These are phyloP conservation scores for Acrocephalus arundinaceus DNA, from an alignment of 2,113 vertebrate species.

Conservation along the genomic window DNA sequence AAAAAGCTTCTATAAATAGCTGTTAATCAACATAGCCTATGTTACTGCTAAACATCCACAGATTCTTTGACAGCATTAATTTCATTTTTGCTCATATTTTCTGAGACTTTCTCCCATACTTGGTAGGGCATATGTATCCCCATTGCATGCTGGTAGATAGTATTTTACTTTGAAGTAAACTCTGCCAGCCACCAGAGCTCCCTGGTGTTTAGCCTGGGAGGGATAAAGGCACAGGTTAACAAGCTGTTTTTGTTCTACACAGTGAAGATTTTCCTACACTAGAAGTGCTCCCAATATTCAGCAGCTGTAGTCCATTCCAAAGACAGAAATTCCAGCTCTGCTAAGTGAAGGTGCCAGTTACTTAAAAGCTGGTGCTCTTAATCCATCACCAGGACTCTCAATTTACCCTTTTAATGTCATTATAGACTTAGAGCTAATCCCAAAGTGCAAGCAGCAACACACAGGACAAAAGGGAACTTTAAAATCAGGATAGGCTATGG, in stretches of 20 bases:
- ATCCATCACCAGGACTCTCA: conserved; percentile 15
- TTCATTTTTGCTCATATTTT: not conserved
- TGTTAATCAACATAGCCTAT: not conserved
- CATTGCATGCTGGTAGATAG: not conserved
- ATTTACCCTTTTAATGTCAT: conserved; percentile 50
- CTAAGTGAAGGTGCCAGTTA: not conserved
- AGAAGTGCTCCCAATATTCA: not conserved
- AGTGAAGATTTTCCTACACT: not conserved
- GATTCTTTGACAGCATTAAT: not conserved
- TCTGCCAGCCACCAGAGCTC: not conserved
- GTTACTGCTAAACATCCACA: not conserved
- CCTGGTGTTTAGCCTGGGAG: not conserved
- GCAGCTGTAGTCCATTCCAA: not conserved
- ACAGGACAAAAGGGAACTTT: conserved; percentile 6
- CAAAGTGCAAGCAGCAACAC: conserved; percentile 2
- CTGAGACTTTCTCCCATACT: not conserved
- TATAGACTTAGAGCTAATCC: conserved; percentile 47
- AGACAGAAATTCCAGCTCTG: not conserved
- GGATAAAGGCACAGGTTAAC: conserved; percentile 11
- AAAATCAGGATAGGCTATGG: conserved; percentile 14
- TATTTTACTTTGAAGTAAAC: conserved; percentile 24
- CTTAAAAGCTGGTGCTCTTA: conserved; percentile 15
- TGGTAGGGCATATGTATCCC: not conserved
- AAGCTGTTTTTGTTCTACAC: not conserved
- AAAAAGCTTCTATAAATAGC: conserved; percentile 5